Conservation (phyloP, 1,140 invertebrate genomes). For the Mycetomoellerius zeteki region DNA sequence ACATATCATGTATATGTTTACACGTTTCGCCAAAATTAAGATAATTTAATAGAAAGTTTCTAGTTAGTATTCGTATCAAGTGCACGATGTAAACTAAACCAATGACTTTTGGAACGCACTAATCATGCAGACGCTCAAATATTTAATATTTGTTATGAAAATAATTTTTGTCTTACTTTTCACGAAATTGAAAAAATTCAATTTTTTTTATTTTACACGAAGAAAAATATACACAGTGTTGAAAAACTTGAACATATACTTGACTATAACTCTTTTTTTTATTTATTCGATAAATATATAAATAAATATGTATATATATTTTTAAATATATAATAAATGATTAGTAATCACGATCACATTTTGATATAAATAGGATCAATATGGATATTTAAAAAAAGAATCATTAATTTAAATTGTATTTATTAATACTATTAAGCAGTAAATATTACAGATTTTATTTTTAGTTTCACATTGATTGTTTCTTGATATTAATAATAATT, state of each 20-base stretch:
- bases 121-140: neutral
- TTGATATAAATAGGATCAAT: neutral
- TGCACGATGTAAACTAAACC: too few relatives aligned
- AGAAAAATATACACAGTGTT: neutral
- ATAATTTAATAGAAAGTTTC: too few relatives aligned
- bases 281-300: neutral
- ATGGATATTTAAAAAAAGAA: neutral
- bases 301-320: too few relatives aligned
- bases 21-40: too few relatives aligned
- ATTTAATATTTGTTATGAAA: neutral
- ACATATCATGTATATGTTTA: too few relatives aligned
- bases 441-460: constrained; percentile 60
- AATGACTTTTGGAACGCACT: neutral
- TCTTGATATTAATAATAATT: constrained; percentile 36
- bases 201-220: too few relatives aligned
- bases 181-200: too few relatives aligned
- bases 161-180: neutral
- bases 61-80: too few relatives aligned
- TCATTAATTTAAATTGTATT: constrained; percentile 22
- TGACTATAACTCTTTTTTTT: neutral
- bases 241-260: neutral
- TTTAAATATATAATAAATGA: too few relatives aligned
- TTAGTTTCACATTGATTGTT: neutral
- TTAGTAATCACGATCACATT: neutral
- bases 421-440: constrained; percentile 70